Evolutionary conservation across 2,888 invertebrate species (phyloP), one percentile per base, ranked within the genome.

Genomic region (Uloborus plumipes): DNA sequence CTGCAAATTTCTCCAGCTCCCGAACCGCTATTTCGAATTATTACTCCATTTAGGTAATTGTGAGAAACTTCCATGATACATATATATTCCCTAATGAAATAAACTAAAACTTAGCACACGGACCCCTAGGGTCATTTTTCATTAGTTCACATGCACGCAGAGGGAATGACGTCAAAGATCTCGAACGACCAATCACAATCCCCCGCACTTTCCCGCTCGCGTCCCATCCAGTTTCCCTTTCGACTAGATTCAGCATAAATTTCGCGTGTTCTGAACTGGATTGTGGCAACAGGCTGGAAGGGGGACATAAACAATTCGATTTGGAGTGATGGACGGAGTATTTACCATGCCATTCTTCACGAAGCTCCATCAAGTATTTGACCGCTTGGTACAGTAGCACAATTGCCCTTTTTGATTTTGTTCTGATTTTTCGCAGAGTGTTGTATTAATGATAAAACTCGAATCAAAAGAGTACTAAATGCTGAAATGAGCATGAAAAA

Each of bases 91-190:
- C 7, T 39, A 39, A 39, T 39, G 39, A 39, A 39, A 31, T 31
- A 2, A 31, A 39, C 39, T 39, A 39, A 26, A 39, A 39, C 39
- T 39, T 39, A 39, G 39, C 39, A 39, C 3, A 39, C 7, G 47
- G 39, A 64, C 64, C 64, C 47, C 64, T 47, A 18, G 64, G 64
- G 47, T 64, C 64, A 64, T 16, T 22, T 64, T 64, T 64, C 64
- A 64, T 64, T 64, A 64, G 64, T 64, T 64, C n/a, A 14, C 64
- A 64, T 64, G 47, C 64, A 39, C 39, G 39, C 39, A 39, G 39
- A n/a, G 31, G 39, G 39, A 49, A 64, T 64, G 64, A 64, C 64
- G 64, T 64, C 64, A 64, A 20, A 39, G 64, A n/a, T 3, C 47
- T 6, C 47, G n/a, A n/a, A 47, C 64, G 49, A 49, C 64, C 64